These are phyloP conservation scores for Macropus fuliginosus DNA, from an alignment of 2,797 vertebrate species.

Conservation along the genomic window DNA sequence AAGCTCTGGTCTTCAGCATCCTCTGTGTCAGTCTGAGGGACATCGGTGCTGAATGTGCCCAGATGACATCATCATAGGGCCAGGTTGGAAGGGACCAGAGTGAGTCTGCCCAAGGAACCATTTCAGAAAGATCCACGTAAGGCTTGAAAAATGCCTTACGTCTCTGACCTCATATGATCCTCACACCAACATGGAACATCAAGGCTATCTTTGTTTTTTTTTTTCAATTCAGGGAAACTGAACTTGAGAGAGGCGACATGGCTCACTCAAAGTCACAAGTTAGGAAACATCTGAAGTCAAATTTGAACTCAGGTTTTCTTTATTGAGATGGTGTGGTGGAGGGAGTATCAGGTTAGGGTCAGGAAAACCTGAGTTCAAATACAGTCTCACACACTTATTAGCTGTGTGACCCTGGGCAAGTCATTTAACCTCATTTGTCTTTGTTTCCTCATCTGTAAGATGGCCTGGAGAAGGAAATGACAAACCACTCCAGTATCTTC, in stretches of 20 bases:
- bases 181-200: not conserved
- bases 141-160: not conserved
- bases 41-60: rapidly evolving
- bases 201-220: not conserved
- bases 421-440: not conserved
- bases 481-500: not conserved
- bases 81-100: not conserved
- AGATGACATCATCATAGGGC: not conserved
- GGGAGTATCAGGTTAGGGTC: not conserved
- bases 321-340: not conserved
- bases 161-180: not conserved
- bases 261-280: not conserved
- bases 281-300: not conserved
- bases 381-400: not conserved
- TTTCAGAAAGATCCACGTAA: not conserved
- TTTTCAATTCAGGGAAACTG: not conserved
- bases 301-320: not conserved
- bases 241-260: not conserved
- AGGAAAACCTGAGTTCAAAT: not conserved
- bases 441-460: not conserved
- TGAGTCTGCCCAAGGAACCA: not conserved
- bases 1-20: not conserved
- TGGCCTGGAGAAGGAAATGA: not conserved
- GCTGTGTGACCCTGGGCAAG: not conserved
- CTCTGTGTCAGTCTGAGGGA: rapidly evolving